Evolutionary conservation across 2,888 invertebrate species (phyloP).

Genomic region (Harpalus rubripes): DNA sequence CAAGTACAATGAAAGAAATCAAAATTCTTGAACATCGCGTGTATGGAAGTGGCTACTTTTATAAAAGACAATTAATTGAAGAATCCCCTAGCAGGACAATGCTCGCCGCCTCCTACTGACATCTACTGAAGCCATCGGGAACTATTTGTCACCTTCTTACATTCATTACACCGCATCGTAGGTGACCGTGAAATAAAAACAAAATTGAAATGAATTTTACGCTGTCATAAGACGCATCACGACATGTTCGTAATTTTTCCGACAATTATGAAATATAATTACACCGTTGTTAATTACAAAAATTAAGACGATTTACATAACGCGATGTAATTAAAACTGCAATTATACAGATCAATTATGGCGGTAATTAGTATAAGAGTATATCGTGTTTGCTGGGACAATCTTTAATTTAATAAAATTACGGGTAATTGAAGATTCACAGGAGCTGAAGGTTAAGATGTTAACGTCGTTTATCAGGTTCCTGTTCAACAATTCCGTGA

Average conservation of each 20-base stretch:
- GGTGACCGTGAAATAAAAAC: constrained; percentile 56
- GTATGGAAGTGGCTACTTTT: constrained; percentile 36
- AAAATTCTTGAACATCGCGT: constrained; percentile 49
- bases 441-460: constrained; percentile 24
- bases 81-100: constrained; percentile 15
- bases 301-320: constrained; percentile 63
- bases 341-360: constrained; percentile 60
- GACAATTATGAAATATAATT: constrained; percentile 55
- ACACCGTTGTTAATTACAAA: constrained; percentile 55
- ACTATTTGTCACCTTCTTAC: constrained; percentile 45
- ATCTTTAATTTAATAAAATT: constrained; percentile 56
- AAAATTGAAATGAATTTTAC: constrained; percentile 54
- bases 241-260: constrained; percentile 46
- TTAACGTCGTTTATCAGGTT: constrained; percentile 10
- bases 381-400: constrained; percentile 51
- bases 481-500: neutral
- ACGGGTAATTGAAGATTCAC: constrained; percentile 48
- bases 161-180: constrained; percentile 34
- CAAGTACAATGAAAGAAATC: constrained; percentile 51
- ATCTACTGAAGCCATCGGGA: constrained; percentile 17
- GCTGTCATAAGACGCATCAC: constrained; percentile 52
- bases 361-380: constrained; percentile 39
- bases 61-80: constrained; percentile 58
- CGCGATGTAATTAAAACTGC: constrained; percentile 50
- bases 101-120: constrained; percentile 23